phyloP scores from a whole-genome alignment of 2,113 vertebrate genomes.

The Phalacrocorax aristotelis region DNA sequence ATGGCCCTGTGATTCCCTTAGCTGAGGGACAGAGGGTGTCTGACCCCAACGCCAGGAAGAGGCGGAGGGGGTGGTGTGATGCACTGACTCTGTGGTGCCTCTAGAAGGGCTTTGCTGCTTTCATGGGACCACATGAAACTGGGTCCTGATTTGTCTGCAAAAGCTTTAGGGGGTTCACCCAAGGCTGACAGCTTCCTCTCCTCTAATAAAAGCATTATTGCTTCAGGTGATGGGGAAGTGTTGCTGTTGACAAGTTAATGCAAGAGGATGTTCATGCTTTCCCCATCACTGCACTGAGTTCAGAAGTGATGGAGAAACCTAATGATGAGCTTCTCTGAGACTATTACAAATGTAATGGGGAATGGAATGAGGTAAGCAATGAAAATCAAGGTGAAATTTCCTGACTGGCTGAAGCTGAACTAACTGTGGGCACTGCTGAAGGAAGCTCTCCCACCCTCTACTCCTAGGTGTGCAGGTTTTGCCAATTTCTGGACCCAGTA shows the following conservation, averaged over 20 bases:
- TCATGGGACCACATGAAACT: rapidly evolving
- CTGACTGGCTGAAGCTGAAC: background rate
- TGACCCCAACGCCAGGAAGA: background rate
- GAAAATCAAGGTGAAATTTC: constrained; percentile 28
- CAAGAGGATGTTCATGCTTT: background rate
- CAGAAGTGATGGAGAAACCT: background rate
- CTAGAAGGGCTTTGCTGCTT: background rate
- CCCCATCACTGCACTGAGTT: background rate
- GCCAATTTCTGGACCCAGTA: background rate
- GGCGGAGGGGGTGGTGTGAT: background rate
- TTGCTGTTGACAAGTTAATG: background rate
- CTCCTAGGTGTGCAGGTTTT: background rate
- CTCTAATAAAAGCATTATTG: background rate
- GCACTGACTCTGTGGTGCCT: rapidly evolving
- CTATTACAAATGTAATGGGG: background rate
- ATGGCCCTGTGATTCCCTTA: background rate
- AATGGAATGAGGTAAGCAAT: background rate
- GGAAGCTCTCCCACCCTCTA: background rate
- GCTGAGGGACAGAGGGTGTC: background rate
- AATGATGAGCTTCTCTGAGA: background rate
- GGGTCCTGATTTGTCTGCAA: background rate
- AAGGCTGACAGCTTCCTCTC: background rate
- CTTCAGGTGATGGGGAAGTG: background rate
- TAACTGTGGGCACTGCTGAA: background rate
- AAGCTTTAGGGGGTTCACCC: background rate